These are phyloP conservation scores for Lucilia sericata DNA, from an alignment of 1,140 invertebrate genomes.

Conservation along the genomic window DNA sequence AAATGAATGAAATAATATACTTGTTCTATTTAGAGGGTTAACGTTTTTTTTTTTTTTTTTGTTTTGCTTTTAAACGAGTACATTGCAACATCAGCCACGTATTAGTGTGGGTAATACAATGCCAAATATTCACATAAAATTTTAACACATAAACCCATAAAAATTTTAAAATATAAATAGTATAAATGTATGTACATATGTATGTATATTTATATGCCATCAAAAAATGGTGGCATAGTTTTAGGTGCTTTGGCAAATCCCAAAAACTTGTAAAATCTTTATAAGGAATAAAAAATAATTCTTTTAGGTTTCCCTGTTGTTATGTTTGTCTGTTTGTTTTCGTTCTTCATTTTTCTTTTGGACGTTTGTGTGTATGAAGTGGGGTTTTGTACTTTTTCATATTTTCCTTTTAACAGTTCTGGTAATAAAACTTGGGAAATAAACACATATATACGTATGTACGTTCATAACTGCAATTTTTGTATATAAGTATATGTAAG, in stretches of 20 bases:
- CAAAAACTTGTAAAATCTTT: not conserved
- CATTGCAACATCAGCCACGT: too few relatives aligned
- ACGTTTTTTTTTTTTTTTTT: too few relatives aligned
- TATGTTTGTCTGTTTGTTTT: not conserved
- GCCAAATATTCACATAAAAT: not conserved
- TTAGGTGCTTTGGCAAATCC: constrained; percentile 6
- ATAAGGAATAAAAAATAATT: not conserved
- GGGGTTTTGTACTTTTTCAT: not conserved
- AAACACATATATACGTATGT: not conserved
- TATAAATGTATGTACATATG: not conserved
- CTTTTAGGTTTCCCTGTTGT: not conserved
- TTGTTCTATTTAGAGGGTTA: too few relatives aligned
- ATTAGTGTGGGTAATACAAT: too few relatives aligned
- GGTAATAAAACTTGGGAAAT: not conserved
- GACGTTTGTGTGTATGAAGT: not conserved
- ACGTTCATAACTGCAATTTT: not conserved
- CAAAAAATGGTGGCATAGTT: not conserved
- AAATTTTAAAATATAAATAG: not conserved
- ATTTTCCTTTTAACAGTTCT: not conserved
- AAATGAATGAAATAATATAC: too few relatives aligned
- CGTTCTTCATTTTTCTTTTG: not conserved
- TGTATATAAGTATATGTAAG: too few relatives aligned
- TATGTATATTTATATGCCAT: not conserved
- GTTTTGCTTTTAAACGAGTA: too few relatives aligned
- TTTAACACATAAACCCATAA: not conserved